Percentiles rank a stretch among this genome's conserved stretches.
Evolutionary conservation across 2,797 vertebrate species (phyloP).

Genomic region (Podarcis lilfordi): DNA sequence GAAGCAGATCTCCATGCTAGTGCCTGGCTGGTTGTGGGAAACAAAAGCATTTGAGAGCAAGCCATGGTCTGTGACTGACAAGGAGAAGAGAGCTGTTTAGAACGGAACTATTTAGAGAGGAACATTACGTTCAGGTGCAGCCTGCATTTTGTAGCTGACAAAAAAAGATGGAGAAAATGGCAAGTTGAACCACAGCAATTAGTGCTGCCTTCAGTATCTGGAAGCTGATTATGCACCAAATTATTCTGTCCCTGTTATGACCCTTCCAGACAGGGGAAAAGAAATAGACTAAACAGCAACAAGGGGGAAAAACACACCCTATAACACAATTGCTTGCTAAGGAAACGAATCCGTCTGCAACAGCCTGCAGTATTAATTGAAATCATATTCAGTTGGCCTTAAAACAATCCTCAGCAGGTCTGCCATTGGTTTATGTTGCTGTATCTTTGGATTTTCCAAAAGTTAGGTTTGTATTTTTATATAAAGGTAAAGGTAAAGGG

Average conservation of each 20-base stretch:
- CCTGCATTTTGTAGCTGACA: conserved; percentile 6
- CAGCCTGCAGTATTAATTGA: conserved; percentile 24
- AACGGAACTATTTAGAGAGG: conserved; percentile 2
- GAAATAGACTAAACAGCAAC: conserved; percentile 44
- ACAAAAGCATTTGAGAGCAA: background rate
- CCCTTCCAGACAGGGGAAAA: conserved; percentile 30
- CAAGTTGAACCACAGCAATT: conserved; percentile 41
- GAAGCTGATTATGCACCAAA: conserved; percentile 32
- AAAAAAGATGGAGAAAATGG: conserved; percentile 42
- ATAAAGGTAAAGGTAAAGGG: background rate
- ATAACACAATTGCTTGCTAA: conserved; percentile 29
- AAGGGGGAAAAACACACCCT: background rate
- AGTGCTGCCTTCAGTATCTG: conserved; percentile 41
- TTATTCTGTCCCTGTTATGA: conserved; percentile 45
- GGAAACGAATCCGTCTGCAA: conserved; percentile 43
- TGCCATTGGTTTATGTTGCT: conserved; percentile 26
- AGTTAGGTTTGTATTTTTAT: conserved; percentile 16
- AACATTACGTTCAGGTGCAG: background rate
- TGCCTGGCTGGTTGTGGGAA: background rate
- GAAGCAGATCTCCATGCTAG: background rate
- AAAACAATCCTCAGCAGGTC: conserved; percentile 8
- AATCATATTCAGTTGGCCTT: conserved; percentile 31
- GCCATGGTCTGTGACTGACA: conserved; percentile 6
- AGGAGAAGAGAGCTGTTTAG: background rate
- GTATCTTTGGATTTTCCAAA: background rate